phyloP scores from a whole-genome alignment of 1,140 invertebrate species.

The Drosophila yakuba region DNA sequence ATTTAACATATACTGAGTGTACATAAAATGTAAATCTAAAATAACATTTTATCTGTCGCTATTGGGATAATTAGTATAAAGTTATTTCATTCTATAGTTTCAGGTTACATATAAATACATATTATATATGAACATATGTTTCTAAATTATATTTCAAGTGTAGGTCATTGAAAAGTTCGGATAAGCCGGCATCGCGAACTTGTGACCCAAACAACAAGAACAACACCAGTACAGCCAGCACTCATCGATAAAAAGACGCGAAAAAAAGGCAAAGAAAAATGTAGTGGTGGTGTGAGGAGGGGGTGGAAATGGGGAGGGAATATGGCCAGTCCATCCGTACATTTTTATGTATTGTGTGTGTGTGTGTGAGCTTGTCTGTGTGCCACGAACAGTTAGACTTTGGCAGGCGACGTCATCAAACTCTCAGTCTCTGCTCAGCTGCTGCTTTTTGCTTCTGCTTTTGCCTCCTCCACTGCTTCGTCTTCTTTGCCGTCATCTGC shows the following conservation, averaged over 20 bases:
- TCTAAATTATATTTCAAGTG: background rate
- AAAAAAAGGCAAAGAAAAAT: constrained; percentile 56
- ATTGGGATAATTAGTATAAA: no score
- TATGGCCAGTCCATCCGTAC: constrained; percentile 2
- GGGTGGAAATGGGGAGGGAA: background rate
- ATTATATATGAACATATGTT: no score
- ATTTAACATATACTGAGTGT: no score
- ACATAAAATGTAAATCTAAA: no score
- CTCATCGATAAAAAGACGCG: constrained; percentile 66
- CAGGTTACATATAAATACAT: no score
- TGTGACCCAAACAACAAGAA: constrained; percentile 70
- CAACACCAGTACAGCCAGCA: constrained; percentile 32
- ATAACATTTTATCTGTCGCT: no score
- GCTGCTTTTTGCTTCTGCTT: constrained; percentile 29
- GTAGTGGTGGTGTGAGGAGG: constrained; percentile 1
- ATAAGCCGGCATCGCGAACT: constrained; percentile 51
- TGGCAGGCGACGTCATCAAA: constrained; percentile 64
- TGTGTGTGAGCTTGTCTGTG: constrained; percentile 22
- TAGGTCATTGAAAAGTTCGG: constrained; percentile 39
- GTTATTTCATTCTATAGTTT: no score
- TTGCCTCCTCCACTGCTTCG: constrained; percentile 33
- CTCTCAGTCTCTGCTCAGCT: constrained; percentile 55
- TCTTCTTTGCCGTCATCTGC: constrained; percentile 55
- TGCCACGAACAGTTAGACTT: constrained; percentile 61
- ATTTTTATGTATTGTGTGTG: background rate